Conservation (phyloP, 2,113 vertebrate genomes). For the Tenrec ecaudatus region DNA sequence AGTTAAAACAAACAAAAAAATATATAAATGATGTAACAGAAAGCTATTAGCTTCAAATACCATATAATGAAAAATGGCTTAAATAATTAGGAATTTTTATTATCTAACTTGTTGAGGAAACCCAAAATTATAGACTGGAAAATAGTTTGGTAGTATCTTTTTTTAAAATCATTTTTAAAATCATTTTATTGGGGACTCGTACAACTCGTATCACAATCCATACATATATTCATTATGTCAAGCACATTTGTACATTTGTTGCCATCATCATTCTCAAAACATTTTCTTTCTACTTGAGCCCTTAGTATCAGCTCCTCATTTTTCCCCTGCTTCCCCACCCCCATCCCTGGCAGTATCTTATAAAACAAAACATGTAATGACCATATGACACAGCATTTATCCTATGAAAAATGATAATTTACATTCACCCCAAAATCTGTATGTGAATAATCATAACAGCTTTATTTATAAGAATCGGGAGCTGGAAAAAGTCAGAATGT, state of each 20-base stretch:
- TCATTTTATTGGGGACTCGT: too few relatives aligned
- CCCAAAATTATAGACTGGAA: not conserved
- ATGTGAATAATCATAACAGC: too few relatives aligned
- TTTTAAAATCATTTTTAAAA: too few relatives aligned
- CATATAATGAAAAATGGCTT: not conserved
- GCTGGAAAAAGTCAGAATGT: not conserved
- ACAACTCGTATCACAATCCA: too few relatives aligned
- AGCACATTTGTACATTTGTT: too few relatives aligned
- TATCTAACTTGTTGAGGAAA: not conserved
- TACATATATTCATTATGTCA: too few relatives aligned
- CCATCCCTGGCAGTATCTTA: not conserved
- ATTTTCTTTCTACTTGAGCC: too few relatives aligned
- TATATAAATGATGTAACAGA: not conserved
- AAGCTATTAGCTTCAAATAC: not conserved
- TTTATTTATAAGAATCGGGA: constrained; percentile 18
- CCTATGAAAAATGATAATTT: not conserved
- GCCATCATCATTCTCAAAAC: too few relatives aligned
- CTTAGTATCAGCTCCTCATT: too few relatives aligned
- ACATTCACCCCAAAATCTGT: not conserved
- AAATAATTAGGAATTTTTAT: not conserved
- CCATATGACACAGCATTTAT: not conserved
- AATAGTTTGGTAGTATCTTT: not conserved
- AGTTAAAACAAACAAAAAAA: constrained; percentile 67
- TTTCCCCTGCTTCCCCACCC: too few relatives aligned
- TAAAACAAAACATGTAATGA: not conserved